phyloP scores from a whole-genome alignment of 2,888 invertebrate genomes.

The Hypomecis punctinalis region DNA sequence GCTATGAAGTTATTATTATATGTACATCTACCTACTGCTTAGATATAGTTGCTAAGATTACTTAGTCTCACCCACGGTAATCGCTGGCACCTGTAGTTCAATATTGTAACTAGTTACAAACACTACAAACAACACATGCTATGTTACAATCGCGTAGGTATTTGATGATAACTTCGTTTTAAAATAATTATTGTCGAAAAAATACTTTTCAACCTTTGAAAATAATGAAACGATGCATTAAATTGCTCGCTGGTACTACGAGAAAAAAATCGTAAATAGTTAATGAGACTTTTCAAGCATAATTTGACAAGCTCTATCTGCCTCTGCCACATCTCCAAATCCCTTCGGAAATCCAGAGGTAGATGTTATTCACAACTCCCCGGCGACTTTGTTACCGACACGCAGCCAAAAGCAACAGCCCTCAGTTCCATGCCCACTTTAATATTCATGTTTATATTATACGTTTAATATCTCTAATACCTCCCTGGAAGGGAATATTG shows the following conservation, averaged over 20 bases:
- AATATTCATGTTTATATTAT: slow-evolving; percentile 29
- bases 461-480: slow-evolving; percentile 19
- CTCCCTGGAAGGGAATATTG: slow-evolving; percentile 16
- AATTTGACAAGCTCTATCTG: slow-evolving; percentile 40
- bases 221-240: background rate
- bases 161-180: too few relatives aligned
- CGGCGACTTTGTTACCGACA: slow-evolving; percentile 52
- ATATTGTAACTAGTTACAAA: too few relatives aligned
- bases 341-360: slow-evolving; percentile 55
- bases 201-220: background rate
- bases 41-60: too few relatives aligned
- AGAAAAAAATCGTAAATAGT: slow-evolving; percentile 23
- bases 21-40: too few relatives aligned
- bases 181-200: background rate
- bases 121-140: too few relatives aligned
- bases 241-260: too few relatives aligned
- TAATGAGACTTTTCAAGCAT: slow-evolving; percentile 27
- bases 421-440: slow-evolving; percentile 20
- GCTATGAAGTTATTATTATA: too few relatives aligned
- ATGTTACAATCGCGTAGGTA: too few relatives aligned
- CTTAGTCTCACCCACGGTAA: too few relatives aligned
- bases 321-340: slow-evolving; percentile 33
- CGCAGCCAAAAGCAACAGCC: slow-evolving; percentile 35
- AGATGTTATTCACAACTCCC: slow-evolving; percentile 52
- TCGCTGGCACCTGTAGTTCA: too few relatives aligned